These are phyloP conservation scores for Ursus arctos DNA, from an alignment of 2,113 vertebrate species.

Conservation along the genomic window DNA sequence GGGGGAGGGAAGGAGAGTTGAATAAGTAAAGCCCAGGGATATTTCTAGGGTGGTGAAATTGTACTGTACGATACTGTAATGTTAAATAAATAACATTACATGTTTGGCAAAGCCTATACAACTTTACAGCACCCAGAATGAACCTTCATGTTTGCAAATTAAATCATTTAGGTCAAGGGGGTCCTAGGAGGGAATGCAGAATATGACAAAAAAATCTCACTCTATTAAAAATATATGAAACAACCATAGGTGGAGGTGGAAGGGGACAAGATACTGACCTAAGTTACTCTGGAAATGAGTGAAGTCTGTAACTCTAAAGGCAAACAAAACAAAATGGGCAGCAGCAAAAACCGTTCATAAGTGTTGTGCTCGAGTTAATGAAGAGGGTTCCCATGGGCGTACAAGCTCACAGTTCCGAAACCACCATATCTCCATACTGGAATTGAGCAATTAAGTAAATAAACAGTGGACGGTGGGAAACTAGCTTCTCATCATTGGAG, in stretches of 20 bases:
- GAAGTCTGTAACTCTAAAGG: not conserved
- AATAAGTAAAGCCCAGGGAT: not conserved
- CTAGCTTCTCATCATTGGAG: not conserved
- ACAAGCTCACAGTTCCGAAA: not conserved
- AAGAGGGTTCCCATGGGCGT: no score
- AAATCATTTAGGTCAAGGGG: not conserved
- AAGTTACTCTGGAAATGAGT: not conserved
- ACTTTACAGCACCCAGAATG: not conserved
- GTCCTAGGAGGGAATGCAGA: not conserved
- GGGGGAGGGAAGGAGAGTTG: not conserved
- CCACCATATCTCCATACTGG: not conserved
- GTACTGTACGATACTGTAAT: not conserved
- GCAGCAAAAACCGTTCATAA: not conserved
- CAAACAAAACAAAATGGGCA: not conserved
- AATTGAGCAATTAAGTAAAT: not conserved
- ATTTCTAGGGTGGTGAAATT: not conserved
- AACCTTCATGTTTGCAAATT: not conserved
- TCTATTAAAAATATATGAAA: not conserved
- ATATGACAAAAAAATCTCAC: not conserved
- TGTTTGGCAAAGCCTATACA: not conserved
- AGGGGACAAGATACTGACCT: not conserved
- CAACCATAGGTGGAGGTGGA: no score
- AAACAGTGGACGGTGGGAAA: not conserved
- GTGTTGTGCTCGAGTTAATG: not conserved
- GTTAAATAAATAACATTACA: not conserved